Conservation (phyloP, 2,797 vertebrate genomes). For the Gymnodraco acuticeps region DNA sequence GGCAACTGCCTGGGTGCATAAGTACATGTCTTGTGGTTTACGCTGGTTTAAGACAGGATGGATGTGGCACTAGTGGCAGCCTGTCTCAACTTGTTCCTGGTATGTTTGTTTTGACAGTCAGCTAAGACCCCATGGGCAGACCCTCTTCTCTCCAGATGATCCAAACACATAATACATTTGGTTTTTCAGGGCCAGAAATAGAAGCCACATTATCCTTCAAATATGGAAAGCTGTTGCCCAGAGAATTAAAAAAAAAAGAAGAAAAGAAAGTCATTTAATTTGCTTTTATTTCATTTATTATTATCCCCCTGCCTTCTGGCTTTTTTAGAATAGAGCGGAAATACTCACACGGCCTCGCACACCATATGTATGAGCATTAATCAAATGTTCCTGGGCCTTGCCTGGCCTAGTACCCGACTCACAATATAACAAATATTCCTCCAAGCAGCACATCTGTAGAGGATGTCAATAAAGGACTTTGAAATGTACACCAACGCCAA, state of each 20-base stretch:
- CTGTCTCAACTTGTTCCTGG: slow-evolving; percentile 79
- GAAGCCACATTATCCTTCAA: slow-evolving; percentile 73
- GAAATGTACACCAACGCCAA: slow-evolving; percentile 80
- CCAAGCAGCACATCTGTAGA: slow-evolving; percentile 80
- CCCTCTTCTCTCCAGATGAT: slow-evolving; percentile 65
- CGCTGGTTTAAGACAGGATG: slow-evolving; percentile 77
- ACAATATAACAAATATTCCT: slow-evolving; percentile 79
- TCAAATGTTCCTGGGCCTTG: slow-evolving; percentile 74
- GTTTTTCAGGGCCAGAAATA: slow-evolving; percentile 76
- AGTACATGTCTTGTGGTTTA: slow-evolving; percentile 79
- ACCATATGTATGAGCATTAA: slow-evolving; percentile 71
- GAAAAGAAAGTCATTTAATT: slow-evolving; percentile 53
- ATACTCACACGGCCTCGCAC: slow-evolving; percentile 41
- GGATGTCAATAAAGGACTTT: slow-evolving; percentile 81
- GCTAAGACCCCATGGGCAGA: slow-evolving; percentile 75
- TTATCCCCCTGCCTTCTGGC: slow-evolving; percentile 57
- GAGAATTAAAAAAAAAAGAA: slow-evolving; percentile 59
- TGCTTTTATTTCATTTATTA: slow-evolving; percentile 37
- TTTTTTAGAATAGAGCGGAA: slow-evolving; percentile 53
- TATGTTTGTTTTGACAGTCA: slow-evolving; percentile 85
- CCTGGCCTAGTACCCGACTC: slow-evolving; percentile 67
- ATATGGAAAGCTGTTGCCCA: slow-evolving; percentile 73
- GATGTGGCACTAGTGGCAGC: slow-evolving; percentile 81
- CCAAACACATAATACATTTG: slow-evolving; percentile 76
- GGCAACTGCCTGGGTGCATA: slow-evolving; percentile 75